These are phyloP conservation scores for Ascaphus truei DNA, from an alignment of 2,113 vertebrate species.

Conservation along the genomic window DNA sequence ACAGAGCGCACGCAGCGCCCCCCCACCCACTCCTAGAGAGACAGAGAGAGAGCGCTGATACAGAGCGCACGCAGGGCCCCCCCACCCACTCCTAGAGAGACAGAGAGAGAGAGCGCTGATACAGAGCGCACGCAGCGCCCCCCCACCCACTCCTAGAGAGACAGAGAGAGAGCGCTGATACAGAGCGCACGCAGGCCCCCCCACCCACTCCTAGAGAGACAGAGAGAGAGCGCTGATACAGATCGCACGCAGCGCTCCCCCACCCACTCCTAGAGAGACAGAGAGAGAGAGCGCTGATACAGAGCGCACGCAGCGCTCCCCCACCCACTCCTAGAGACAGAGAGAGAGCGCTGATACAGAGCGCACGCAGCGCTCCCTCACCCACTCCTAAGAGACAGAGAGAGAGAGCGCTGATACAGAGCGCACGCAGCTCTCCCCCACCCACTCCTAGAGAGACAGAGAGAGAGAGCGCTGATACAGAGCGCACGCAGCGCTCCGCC, in stretches of 20 bases:
- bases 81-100: slow-evolving; percentile 90
- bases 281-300: background rate
- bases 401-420: slow-evolving; percentile 45
- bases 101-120: background rate
- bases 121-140: slow-evolving; percentile 91
- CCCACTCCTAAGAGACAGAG: slow-evolving; percentile 86
- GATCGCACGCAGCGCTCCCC: slow-evolving; percentile 96
- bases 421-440: slow-evolving; percentile 94
- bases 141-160: slow-evolving; percentile 91
- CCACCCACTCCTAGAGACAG: slow-evolving; percentile 88
- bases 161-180: accelerated
- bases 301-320: slow-evolving; percentile 93
- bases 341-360: slow-evolving; percentile 45
- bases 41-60: accelerated
- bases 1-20: slow-evolving; percentile 91
- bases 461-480: slow-evolving; percentile 31
- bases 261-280: slow-evolving; percentile 85
- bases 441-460: slow-evolving; percentile 81
- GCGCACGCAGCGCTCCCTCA: slow-evolving; percentile 94
- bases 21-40: slow-evolving; percentile 91
- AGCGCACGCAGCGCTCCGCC: slow-evolving; percentile 93
- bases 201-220: slow-evolving; percentile 88
- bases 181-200: slow-evolving; percentile 91
- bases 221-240: background rate
- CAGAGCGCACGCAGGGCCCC: slow-evolving; percentile 91